These are phyloP conservation scores for Perca flavescens DNA, from an alignment of 2,113 vertebrate species.

Conservation along the genomic window DNA sequence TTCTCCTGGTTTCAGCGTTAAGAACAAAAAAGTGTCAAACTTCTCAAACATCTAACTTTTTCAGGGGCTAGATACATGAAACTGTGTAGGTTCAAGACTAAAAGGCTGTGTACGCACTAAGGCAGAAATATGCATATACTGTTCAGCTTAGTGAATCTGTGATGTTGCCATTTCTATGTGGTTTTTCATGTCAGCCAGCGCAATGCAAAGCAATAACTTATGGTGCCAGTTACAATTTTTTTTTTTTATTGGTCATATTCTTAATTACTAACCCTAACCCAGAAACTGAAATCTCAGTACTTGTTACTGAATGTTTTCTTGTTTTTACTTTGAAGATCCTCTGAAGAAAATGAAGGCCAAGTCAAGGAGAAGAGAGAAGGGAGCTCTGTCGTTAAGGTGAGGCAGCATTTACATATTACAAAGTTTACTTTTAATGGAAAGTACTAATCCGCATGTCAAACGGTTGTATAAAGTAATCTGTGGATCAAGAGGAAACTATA, in stretches of 20 bases:
- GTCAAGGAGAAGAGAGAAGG: neutral
- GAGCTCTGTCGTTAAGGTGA: neutral
- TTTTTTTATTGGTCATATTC: neutral
- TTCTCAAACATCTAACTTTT: neutral
- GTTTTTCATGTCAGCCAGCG: neutral
- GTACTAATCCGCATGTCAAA: neutral
- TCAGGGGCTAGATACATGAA: neutral
- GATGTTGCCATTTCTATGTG: neutral
- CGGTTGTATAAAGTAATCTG: neutral
- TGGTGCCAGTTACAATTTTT: neutral
- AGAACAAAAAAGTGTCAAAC: neutral
- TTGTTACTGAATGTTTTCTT: constrained; percentile 2
- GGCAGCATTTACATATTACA: neutral
- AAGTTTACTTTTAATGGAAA: neutral
- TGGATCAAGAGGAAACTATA: neutral
- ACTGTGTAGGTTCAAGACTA: neutral
- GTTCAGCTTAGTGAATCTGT: neutral
- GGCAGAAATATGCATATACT: neutral
- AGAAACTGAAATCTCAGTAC: neutral
- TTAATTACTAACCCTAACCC: neutral
- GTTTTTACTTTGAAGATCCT: constrained; percentile 23
- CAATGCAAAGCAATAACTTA: neutral
- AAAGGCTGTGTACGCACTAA: neutral
- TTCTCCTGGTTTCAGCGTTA: neutral
- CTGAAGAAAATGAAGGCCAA: neutral